Base-by-base conservation (phyloP, 37 sponge, comb jelly and placozoan species). In the Axinella damicornis region DNA sequence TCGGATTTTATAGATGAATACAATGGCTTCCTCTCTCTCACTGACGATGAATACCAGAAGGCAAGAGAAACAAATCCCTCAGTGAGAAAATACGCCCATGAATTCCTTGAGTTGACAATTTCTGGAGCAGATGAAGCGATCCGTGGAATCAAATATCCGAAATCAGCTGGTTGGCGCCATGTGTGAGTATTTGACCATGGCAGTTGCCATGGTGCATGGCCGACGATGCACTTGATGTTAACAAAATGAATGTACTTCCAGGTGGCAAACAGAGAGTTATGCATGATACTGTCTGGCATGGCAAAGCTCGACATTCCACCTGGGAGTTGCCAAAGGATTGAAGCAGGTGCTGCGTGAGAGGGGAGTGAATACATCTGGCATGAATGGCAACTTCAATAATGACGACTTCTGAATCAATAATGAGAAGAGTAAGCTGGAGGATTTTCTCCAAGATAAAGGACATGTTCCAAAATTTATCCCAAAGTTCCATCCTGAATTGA, bases 141-240 rank as follows among this genome's bases (percentile, higher is more conserved):
- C n/a, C n/a, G n/a, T n/a, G n/a, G n/a, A n/a, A n/a, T 38, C 54
- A 73, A 83, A 66, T 83, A 83, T n/a, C n/a, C n/a, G n/a, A n/a
- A n/a, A n/a, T n/a, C n/a, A n/a, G n/a, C n/a, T n/a, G n/a, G n/a
- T n/a, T n/a, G n/a, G n/a, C 73, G 5, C 53, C 40, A 41, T 17
- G 21, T 64, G 2, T 73, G 83, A 74, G 14, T 81, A 21, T 81
- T 81, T n/a, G n/a, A n/a, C n/a, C n/a, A n/a, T n/a, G n/a, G n/a
- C n/a, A n/a, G n/a, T n/a, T n/a, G n/a, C n/a, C n/a, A n/a, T n/a
- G n/a, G 13, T 14, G 62, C n/a, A 61, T 14, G 25, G 62, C 62
- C 12, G 62, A 61, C 25, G 62, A 61, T 61, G 62, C 62, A 2
- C 62, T 61, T 27, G 62, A 61, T 5, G 25, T 61, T 61, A 12